Evolutionary conservation across 2,888 invertebrate species (phyloP), one percentile per base, ranked within the genome.

Genomic region (Leucania comma): DNA sequence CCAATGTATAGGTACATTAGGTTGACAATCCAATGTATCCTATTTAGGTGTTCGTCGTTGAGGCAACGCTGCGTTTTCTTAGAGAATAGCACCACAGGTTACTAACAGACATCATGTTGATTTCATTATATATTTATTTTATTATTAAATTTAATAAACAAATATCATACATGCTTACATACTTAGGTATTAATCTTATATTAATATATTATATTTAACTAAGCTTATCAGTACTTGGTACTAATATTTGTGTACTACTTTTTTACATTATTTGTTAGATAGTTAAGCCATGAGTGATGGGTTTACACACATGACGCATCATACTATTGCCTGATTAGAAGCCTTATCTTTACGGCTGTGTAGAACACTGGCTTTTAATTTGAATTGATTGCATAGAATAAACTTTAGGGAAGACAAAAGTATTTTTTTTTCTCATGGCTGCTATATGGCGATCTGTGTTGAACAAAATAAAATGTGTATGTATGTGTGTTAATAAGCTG

Each of bases 291-390:
- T 72, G 32, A 68, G 56, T 68, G 72, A 76, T 58, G 67, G 42
- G 35, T 70, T 42, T 38, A 61, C 76, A 54, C 48, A n/a, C n/a
- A 54, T 86, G 82, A 84, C 75, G 24, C 78, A 77, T 66, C 67
- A 50, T 72, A 83, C 68, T 75, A 81, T 69, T 71, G 80, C 51
- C 83, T 85, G 87, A 87, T 88, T 62, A 84, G 67, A 64, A 69
- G 59, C 20, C 61, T 73, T 87, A 87, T 87, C 86, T 75, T 62
- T 78, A 78, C 29, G 68, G 50, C 14, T 51, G 67, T 54, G 32
- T 8, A 50, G 26, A 56, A 69, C 12, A 70, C 20, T 3, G 1
- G 26, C 1, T 26, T 75, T 50, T 24, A 24, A 35, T 72, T 72
- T 46, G 0, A 17, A 38, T 24, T 46, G 26, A 38, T 20, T 46